Percentiles rank a stretch among this genome's conserved stretches.
Evolutionary conservation across 1,140 invertebrate genomes (phyloP).

Genomic region (Panonychus citri): DNA sequence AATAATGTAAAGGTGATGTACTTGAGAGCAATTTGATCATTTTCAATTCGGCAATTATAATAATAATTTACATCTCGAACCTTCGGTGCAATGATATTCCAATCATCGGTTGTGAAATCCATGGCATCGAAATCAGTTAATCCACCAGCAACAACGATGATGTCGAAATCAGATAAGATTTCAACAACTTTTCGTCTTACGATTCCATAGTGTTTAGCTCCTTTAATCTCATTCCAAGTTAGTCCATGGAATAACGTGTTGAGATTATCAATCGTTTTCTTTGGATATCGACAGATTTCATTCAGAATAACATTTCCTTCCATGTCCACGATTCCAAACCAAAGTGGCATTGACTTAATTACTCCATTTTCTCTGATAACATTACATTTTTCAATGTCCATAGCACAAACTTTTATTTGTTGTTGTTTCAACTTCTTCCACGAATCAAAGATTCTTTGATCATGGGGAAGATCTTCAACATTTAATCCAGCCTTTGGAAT

Average conservation of each 20-base stretch:
- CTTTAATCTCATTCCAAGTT: background rate
- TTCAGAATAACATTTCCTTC: background rate
- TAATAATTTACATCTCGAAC: background rate
- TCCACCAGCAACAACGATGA: background rate
- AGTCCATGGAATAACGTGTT: background rate
- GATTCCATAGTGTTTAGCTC: background rate
- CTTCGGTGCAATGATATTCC: background rate
- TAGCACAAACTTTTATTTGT: background rate
- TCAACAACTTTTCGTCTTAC: background rate
- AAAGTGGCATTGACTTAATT: background rate
- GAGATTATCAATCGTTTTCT: background rate
- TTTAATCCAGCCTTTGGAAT: too few species aligned
- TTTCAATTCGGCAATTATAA: background rate
- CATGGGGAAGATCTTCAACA: background rate
- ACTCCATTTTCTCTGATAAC: background rate
- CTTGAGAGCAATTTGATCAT: background rate
- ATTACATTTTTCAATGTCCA: background rate
- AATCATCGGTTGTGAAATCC: background rate
- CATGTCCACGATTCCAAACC: background rate
- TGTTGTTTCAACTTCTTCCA: background rate
- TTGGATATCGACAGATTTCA: background rate
- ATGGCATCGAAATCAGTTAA: background rate
- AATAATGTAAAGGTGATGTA: background rate
- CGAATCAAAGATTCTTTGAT: background rate
- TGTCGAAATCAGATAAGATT: background rate